Evolutionary conservation across 2,888 invertebrate genomes (phyloP).

Genomic region (Deilephila porcellus): DNA sequence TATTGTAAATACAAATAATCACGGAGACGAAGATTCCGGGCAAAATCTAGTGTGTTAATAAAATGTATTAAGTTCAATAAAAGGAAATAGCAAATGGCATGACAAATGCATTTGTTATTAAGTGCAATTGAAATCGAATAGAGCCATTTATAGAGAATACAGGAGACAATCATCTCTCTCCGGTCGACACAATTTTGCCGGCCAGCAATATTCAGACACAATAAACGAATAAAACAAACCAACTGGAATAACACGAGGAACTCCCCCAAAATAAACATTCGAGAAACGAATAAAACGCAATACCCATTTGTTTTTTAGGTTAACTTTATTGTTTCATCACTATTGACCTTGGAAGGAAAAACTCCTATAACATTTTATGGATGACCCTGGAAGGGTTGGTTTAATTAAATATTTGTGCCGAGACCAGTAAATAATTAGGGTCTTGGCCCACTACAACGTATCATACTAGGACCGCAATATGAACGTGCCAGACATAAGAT

Average conservation of each 20-base stretch:
- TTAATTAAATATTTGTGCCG: slow-evolving; percentile 30
- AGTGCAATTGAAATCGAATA: neutral
- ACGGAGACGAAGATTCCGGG: no score
- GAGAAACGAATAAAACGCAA: slow-evolving; percentile 3
- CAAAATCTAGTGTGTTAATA: no score
- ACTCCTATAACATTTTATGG: slow-evolving; percentile 19
- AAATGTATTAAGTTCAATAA: no score
- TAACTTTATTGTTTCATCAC: slow-evolving; percentile 20
- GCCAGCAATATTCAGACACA: neutral
- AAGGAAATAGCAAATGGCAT: no score
- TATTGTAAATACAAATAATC: no score
- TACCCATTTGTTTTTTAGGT: slow-evolving; percentile 14
- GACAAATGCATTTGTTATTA: neutral
- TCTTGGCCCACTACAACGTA: no score
- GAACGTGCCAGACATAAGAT: no score
- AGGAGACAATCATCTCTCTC: no score
- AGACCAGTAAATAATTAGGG: slow-evolving; percentile 30
- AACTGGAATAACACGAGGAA: neutral
- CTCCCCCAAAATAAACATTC: slow-evolving; percentile 4
- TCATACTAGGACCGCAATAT: no score
- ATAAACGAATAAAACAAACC: neutral
- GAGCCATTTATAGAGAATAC: neutral
- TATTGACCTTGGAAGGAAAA: slow-evolving; percentile 25
- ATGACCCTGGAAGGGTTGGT: slow-evolving; percentile 25
- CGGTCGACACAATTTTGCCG: no score